A percentile compares a stretch with the other conserved stretches of the same genome.
These are phyloP conservation scores for Coleophora deauratella DNA, from an alignment of 2,888 invertebrate genomes.

Conservation along the genomic window DNA sequence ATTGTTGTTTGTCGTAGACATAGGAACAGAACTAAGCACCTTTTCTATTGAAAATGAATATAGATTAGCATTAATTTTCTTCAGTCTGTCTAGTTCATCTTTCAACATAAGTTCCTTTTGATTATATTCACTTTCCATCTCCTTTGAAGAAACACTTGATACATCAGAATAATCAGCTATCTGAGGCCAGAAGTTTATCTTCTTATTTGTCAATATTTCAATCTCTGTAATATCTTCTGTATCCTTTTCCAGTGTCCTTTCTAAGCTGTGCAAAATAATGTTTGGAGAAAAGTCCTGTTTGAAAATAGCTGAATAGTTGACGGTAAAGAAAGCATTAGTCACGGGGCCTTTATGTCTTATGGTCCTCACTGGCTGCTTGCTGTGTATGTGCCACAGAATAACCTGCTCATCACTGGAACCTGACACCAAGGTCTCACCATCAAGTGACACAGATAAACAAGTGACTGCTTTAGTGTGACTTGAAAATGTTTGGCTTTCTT, in stretches of 20 bases:
- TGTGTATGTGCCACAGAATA: slow-evolving; percentile 86
- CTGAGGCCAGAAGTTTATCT: slow-evolving; percentile 56
- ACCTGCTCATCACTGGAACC: slow-evolving; percentile 84
- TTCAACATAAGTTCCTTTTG: slow-evolving; percentile 42
- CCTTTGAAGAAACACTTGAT: slow-evolving; percentile 23
- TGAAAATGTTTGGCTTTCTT: slow-evolving; percentile 65
- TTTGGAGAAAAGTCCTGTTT: slow-evolving; percentile 73
- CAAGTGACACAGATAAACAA: slow-evolving; percentile 81
- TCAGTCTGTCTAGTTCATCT: slow-evolving; percentile 68
- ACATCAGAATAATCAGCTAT: slow-evolving; percentile 18
- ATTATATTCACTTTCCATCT: slow-evolving; percentile 30
- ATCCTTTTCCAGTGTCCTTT: slow-evolving; percentile 75
- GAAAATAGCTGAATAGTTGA: slow-evolving; percentile 75
- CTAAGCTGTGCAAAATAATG: slow-evolving; percentile 74
- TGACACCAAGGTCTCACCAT: slow-evolving; percentile 82
- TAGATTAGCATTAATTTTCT: slow-evolving; percentile 74
- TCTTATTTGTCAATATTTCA: slow-evolving; percentile 49
- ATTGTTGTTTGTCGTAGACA: slow-evolving; percentile 15
- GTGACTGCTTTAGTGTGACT: slow-evolving; percentile 82
- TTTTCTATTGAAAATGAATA: slow-evolving; percentile 71
- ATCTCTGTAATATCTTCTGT: slow-evolving; percentile 57
- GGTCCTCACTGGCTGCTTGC: slow-evolving; percentile 81
- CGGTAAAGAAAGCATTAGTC: slow-evolving; percentile 79
- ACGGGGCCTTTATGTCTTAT: slow-evolving; percentile 83
- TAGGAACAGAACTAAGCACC: slow-evolving; percentile 37